A percentile compares a stretch with the other conserved stretches of the same genome.
phyloP scores from a whole-genome alignment of 2,797 vertebrate species.

The Eospalax fontanierii region DNA sequence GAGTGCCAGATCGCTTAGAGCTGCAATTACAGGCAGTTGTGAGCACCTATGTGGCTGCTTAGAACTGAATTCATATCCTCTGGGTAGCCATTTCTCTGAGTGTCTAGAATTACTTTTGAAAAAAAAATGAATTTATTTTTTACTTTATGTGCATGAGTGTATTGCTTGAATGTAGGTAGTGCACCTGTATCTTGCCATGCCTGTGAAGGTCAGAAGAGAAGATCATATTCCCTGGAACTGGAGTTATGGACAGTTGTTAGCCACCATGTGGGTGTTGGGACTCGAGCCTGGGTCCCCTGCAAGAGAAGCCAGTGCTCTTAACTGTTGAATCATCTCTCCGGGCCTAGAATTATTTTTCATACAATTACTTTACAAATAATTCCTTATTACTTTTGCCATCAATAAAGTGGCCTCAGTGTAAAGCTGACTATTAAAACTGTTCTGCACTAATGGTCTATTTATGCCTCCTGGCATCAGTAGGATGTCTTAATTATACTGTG shows the following conservation, averaged over 20 bases:
- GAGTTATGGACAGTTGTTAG: not conserved
- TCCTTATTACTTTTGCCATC: not conserved
- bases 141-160: not conserved
- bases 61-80: no score
- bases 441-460: not conserved
- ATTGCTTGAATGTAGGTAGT: not conserved
- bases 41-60: no score
- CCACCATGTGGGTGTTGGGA: not conserved
- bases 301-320: not conserved
- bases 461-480: not conserved
- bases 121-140: not conserved
- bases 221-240: not conserved
- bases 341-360: not conserved
- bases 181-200: no score
- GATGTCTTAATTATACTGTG: not conserved
- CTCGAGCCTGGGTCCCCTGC: not conserved
- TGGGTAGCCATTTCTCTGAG: no score
- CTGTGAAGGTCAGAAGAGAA: not conserved
- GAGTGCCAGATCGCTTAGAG: no score
- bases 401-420: not conserved
- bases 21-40: no score
- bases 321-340: not conserved
- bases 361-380: not conserved
- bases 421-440: not conserved
- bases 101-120: no score